phyloP scores from a whole-genome alignment of 2,888 invertebrate genomes.

The Hemaris fuciformis region DNA sequence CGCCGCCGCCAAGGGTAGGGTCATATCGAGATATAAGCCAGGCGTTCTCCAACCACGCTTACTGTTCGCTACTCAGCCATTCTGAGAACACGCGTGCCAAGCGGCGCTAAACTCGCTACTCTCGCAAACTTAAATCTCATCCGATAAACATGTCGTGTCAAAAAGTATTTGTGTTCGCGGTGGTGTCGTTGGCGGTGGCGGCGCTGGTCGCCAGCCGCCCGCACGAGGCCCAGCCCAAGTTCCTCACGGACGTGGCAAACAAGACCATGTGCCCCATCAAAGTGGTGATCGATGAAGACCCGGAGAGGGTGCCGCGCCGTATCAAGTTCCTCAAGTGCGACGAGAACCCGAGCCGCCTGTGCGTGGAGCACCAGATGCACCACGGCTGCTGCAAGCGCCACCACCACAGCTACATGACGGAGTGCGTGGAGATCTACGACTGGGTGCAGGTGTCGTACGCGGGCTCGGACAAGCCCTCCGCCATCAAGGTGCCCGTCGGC shows the following conservation, averaged over 20 bases:
- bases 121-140: not conserved
- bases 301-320: constrained; percentile 56
- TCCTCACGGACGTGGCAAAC: constrained; percentile 49
- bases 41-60: constrained; percentile 3
- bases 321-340: constrained; percentile 68
- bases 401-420: constrained; percentile 50
- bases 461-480: constrained; percentile 24
- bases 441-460: constrained; percentile 62
- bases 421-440: constrained; percentile 70
- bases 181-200: not conserved
- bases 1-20: constrained; percentile 3
- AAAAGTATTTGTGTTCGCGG: not conserved
- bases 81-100: constrained; percentile 4
- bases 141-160: constrained; percentile 5
- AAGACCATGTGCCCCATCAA: constrained; percentile 66
- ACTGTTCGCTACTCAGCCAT: constrained; percentile 13
- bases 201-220: not conserved
- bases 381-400: constrained; percentile 65
- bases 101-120: not conserved
- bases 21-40: not conserved
- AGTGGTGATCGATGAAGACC: constrained; percentile 52
- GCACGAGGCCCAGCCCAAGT: not conserved
- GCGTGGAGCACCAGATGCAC: constrained; percentile 45
- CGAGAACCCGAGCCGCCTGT: constrained; percentile 51
- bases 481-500: constrained; percentile 60